A percentile compares a stretch with the other conserved stretches of the same genome.
Evolutionary conservation across 2,113 vertebrate species (phyloP).

Genomic region (Bujurquina vittata): DNA sequence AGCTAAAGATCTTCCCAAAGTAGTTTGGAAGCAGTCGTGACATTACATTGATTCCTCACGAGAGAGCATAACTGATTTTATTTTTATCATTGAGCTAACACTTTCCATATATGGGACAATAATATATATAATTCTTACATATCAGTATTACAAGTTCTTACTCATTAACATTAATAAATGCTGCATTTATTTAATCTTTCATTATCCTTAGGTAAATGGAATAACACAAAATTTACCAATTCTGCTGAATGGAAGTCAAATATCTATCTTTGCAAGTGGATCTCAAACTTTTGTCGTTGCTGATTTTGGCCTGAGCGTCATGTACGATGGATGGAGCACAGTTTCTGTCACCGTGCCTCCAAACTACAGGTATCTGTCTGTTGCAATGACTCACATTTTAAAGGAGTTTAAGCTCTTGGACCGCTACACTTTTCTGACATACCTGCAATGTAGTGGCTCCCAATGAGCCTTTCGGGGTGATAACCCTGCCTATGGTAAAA

Average conservation of each 20-base stretch:
- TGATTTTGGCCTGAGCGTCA: constrained; percentile 68
- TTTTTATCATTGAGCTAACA: not conserved
- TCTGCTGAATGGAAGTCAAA: constrained; percentile 32
- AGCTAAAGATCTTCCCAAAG: not conserved
- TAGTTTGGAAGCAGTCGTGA: not conserved
- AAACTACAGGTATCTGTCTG: constrained; percentile 51
- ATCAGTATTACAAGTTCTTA: not conserved
- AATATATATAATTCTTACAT: not conserved
- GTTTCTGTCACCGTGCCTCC: constrained; percentile 59
- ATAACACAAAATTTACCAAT: constrained; percentile 59
- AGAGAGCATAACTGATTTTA: not conserved
- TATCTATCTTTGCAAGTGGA: constrained; percentile 57
- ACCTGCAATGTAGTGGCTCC: rapidly evolving
- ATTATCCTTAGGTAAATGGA: constrained; percentile 69
- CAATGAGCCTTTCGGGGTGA: no score
- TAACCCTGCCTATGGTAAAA: no score
- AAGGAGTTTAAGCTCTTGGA: no score
- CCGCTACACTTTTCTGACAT: not conserved
- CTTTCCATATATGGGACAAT: not conserved
- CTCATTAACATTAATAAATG: not conserved
- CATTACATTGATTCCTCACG: not conserved
- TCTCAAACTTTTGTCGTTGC: constrained; percentile 26
- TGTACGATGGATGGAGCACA: constrained; percentile 54
- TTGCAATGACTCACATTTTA: no score
- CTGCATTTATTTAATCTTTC: no score